These are phyloP conservation scores for Clupea harengus DNA, from an alignment of 2,113 vertebrate genomes.

Conservation along the genomic window DNA sequence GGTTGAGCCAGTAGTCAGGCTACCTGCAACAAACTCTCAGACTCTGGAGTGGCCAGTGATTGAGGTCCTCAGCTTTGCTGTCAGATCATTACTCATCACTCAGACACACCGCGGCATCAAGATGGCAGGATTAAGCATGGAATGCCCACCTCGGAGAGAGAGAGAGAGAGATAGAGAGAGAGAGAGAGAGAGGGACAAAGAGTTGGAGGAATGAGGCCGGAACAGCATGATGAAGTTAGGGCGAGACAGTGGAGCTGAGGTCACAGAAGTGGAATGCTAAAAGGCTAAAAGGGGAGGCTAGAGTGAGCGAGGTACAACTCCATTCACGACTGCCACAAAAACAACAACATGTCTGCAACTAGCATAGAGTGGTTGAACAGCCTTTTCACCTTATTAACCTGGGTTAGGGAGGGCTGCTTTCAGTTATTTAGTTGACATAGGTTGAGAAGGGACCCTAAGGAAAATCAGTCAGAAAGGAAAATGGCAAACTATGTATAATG, in stretches of 20 bases:
- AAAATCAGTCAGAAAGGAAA: no score
- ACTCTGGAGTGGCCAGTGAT: conserved; percentile 5
- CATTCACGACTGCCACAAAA: no score
- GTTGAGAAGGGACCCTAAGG: no score
- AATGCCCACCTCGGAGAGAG: background rate
- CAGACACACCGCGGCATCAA: background rate
- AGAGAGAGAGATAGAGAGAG: background rate
- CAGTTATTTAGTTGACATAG: no score
- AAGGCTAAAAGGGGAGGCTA: background rate
- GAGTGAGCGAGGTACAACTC: background rate
- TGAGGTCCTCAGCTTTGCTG: background rate
- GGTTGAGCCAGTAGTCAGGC: background rate
- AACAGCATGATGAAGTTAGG: background rate
- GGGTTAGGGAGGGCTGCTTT: no score
- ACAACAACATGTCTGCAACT: no score
- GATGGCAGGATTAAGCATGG: background rate
- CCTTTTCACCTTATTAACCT: no score
- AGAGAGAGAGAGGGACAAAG: background rate
- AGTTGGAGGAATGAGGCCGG: background rate
- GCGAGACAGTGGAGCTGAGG: background rate
- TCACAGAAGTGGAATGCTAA: background rate
- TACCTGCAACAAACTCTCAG: background rate
- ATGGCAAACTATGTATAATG: no score
- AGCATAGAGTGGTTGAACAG: no score
- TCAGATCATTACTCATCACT: background rate